Evolutionary conservation across 92 coral and sea anemone species (phyloP).

Genomic region (Isaurus tuberculatus): DNA sequence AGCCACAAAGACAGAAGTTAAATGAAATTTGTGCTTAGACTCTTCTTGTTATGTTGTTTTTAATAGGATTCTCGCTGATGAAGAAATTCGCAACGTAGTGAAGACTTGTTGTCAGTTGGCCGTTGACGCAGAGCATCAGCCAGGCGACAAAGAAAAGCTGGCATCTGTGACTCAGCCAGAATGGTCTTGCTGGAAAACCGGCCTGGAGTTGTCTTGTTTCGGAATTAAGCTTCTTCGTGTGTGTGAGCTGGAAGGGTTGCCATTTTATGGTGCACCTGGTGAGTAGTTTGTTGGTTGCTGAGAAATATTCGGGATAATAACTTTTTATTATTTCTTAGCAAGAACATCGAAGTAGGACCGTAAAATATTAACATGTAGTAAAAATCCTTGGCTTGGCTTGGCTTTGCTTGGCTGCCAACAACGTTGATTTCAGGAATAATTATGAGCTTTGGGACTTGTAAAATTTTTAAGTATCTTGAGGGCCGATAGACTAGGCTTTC

Average conservation of each 20-base stretch:
- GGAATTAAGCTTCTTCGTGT: slow-evolving; percentile 94
- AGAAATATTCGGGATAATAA: neutral
- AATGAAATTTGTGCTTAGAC: neutral
- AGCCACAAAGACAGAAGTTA: neutral
- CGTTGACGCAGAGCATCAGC: slow-evolving; percentile 74
- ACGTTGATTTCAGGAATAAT: no score
- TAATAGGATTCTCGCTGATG: slow-evolving; percentile 88
- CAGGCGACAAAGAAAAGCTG: slow-evolving; percentile 78
- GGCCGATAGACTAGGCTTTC: no score
- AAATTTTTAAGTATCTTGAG: no score
- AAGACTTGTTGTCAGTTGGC: slow-evolving; percentile 87
- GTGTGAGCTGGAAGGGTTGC: slow-evolving; percentile 84
- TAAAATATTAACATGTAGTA: no score
- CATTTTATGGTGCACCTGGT: slow-evolving; percentile 98
- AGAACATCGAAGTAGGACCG: no score
- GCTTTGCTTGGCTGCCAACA: no score
- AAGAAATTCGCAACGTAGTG: slow-evolving; percentile 87
- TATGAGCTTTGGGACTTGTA: no score
- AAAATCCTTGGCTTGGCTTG: no score
- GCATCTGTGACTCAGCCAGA: slow-evolving; percentile 86
- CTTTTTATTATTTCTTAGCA: no score
- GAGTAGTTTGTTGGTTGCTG: neutral
- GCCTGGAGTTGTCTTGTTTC: slow-evolving; percentile 93
- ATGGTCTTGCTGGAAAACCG: slow-evolving; percentile 99
- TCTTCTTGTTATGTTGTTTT: neutral